Percentiles rank a stretch among this genome's conserved stretches.
These are phyloP conservation scores for Lasioglossum villosulum DNA, from an alignment of 2,888 invertebrate genomes.

Conservation along the genomic window DNA sequence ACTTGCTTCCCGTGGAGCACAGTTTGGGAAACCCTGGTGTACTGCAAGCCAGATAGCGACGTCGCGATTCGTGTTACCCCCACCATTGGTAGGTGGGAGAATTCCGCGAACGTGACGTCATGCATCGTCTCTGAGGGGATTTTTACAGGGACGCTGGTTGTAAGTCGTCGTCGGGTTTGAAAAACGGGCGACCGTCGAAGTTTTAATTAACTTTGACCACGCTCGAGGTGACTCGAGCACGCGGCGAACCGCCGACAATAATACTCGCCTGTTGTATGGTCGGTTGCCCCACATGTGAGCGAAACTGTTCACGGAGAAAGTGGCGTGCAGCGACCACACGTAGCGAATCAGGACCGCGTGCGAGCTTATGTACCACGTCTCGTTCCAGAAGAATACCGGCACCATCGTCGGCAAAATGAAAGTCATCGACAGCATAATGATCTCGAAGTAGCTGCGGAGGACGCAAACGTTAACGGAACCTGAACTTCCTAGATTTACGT, in stretches of 20 bases:
- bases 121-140: background rate
- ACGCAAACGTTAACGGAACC: background rate
- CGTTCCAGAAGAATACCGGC: conserved; percentile 87
- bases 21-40: too few relatives aligned
- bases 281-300: conserved; percentile 86
- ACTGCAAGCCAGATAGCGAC: background rate
- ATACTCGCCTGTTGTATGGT: conserved; percentile 84
- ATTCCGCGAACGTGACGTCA: background rate
- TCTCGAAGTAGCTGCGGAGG: conserved; percentile 85
- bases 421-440: conserved; percentile 85
- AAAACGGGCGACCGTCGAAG: conserved; percentile 8
- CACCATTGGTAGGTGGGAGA: background rate
- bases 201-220: conserved; percentile 23
- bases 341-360: conserved; percentile 85
- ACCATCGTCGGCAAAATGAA: conserved; percentile 86
- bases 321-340: conserved; percentile 86
- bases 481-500: background rate
- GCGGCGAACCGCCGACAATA: background rate
- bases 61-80: background rate
- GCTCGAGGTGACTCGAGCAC: background rate
- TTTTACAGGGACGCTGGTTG: background rate
- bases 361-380: conserved; percentile 81
- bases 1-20: too few relatives aligned
- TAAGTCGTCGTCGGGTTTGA: background rate
- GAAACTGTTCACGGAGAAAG: conserved; percentile 88